Evolutionary conservation across 2,113 vertebrate species (phyloP).

Genomic region (Oreochromis aureus): DNA sequence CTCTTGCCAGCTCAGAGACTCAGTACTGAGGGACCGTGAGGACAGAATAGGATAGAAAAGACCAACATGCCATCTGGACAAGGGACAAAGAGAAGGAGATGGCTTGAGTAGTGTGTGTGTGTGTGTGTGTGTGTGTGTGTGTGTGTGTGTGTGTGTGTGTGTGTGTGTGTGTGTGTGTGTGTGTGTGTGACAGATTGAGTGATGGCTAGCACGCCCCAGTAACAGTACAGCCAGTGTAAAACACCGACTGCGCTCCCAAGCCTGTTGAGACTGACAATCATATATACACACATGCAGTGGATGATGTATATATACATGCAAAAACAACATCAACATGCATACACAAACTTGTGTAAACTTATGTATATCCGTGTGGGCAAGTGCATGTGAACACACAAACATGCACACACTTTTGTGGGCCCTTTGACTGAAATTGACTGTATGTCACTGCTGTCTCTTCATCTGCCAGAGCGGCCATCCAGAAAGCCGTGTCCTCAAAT

Average conservation of each 20-base stretch:
- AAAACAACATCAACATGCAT: background rate
- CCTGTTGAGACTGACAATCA: background rate
- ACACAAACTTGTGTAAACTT: background rate
- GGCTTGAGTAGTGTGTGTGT: background rate
- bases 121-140: background rate
- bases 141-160: background rate
- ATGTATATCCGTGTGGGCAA: background rate
- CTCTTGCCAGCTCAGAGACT: constrained; percentile 24
- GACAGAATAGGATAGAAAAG: constrained; percentile 37
- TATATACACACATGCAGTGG: background rate
- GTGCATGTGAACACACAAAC: background rate
- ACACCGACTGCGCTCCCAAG: background rate
- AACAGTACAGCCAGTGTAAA: constrained; percentile 33
- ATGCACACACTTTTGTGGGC: background rate
- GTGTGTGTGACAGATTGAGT: background rate
- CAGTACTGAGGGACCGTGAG: constrained; percentile 31
- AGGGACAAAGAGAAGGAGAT: constrained; percentile 31
- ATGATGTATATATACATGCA: background rate
- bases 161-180: background rate
- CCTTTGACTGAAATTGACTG: constrained; percentile 23
- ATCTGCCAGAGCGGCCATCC: constrained; percentile 54
- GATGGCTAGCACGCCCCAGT: background rate
- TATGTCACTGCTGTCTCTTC: constrained; percentile 45
- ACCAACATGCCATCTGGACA: constrained; percentile 50
- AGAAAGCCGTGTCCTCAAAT: constrained; percentile 52